Base-by-base conservation (phyloP, 2,113 vertebrate species). In the Megaceryle torquata region DNA sequence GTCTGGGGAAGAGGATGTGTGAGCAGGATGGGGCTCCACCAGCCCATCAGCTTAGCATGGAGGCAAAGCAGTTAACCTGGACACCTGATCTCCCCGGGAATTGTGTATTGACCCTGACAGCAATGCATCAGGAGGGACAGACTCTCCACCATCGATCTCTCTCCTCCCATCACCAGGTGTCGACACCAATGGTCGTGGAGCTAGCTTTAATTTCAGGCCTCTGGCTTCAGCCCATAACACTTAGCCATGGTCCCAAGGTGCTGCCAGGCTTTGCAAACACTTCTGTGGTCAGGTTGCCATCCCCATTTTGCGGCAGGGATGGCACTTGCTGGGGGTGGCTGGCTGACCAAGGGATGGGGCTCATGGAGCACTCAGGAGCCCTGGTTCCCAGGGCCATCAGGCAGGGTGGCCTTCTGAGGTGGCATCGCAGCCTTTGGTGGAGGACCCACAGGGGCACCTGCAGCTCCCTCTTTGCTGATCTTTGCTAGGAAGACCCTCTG, bases 151-250 rank as follows among this genome's bases (percentile, higher is more conserved):
- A 92, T 93, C 44, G 81, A 83, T 95, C 80, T 33, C 93, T 86
- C 69, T 90, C 90, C 75, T 97, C 86, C 88, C 90, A 91, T 96
- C 93, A 85, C 86, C 95, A 96, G 95, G 94, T 96, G 92, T 96
- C 43, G 29, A 93, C 88, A 87, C 83, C 3, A 7, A 41, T 10
- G 8, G 74, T 70, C 6, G 4, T n/a, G 72, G 82, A 90, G 53
- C 43, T 6, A 0, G 54, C 82, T 95, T 96, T 95, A 69, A 95
- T 97, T 96, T 95, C 93, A 88, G 82, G 80, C 82, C 67, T 71
- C 75, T 90, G 94, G 75, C 82, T 91, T 92, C 59, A 18, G 31
- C 54, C 3, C 21, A 1, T 80, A 75, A 81, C 57, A n/a, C 88
- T 82, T 59, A 78, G 69, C 64, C 0, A 0, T 1, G 46, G 43